phyloP scores from a whole-genome alignment of 1,140 invertebrate genomes.

The Dolichoris vasculosae region DNA sequence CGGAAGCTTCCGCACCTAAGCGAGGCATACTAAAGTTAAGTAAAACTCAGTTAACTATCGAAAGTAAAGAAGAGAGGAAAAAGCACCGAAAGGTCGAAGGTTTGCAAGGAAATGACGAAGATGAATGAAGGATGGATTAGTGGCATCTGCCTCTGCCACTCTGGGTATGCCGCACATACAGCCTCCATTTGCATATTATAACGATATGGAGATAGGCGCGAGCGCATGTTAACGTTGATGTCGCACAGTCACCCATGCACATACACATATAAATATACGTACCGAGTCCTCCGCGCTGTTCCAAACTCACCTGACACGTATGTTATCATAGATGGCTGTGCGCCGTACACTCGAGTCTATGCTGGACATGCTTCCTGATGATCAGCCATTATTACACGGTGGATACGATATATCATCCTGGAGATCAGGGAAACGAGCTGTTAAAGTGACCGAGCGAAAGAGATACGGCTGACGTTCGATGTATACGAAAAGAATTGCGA shows the following conservation, averaged over 20 bases:
- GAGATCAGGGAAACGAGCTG: background rate
- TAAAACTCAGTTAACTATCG: background rate
- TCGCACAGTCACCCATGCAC: conserved; percentile 28
- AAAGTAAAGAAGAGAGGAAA: background rate
- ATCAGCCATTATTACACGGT: conserved; percentile 34
- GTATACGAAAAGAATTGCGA: conserved; percentile 25
- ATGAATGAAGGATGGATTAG: background rate
- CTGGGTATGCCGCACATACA: background rate
- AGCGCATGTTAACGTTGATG: conserved; percentile 12
- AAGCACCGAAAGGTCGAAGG: background rate
- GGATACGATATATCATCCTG: conserved; percentile 42
- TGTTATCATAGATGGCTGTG: background rate
- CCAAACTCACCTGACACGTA: background rate
- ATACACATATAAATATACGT: no score
- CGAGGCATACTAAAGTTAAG: background rate
- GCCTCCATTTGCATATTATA: conserved; percentile 52
- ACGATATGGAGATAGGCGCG: conserved; percentile 48
- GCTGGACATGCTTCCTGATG: conserved; percentile 37
- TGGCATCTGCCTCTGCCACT: conserved; percentile 34
- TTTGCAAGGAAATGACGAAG: background rate
- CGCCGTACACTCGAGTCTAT: conserved; percentile 16
- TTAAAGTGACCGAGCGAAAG: background rate
- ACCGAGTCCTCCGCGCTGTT: background rate
- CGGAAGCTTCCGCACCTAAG: background rate
- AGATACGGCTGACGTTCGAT: background rate